Evolutionary conservation across 2,888 invertebrate species (phyloP), one percentile per base, ranked within the genome.

Genomic region (Clunio marinus): DNA sequence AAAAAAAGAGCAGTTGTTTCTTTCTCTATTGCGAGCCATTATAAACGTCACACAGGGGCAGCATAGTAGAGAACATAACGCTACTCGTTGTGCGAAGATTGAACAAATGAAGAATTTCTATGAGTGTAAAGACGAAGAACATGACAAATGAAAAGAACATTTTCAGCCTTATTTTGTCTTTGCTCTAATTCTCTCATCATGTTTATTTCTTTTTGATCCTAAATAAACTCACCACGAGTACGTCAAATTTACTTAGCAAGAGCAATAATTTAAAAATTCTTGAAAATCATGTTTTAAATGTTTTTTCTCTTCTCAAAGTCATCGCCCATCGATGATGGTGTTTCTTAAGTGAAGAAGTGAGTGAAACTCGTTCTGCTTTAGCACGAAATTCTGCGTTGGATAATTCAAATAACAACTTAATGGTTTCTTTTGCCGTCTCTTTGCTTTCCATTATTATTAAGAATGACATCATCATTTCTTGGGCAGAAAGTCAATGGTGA

Each of bases 71-170:
- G 32, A 32, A 32, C 15, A 41, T 15, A 41, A 41, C 41, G 41
- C 41, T 41, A 41, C 15, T 41, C 15, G 41, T 8, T 41, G 41
- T 41, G 41, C 5, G 13, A n/a, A n/a, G n/a, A n/a, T n/a, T n/a
- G n/a, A n/a, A n/a, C n/a, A n/a, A 41, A 41, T 41, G 41, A 41
- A 41, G 15, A 41, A 41, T 41, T 41, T 41, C 41, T 41, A 41
- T 41, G 41, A 41, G 41, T 13, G 41, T 13, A 41, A 15, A 41
- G 41, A 41, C 41, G 13, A n/a, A 41, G 15, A 41, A 41, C 41
- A 13, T n/a, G n/a, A n/a, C n/a, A n/a, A n/a, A n/a, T n/a, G n/a
- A 32, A 32, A 32, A 32, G 4, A 32, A 32, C 10, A 41, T 7
- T 41, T 41, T 41, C 13, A n/a, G 3, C 3, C 15, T 7, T 4